Conservation (phyloP, 1,140 invertebrate genomes). For the Lysiphlebus fabarum region DNA sequence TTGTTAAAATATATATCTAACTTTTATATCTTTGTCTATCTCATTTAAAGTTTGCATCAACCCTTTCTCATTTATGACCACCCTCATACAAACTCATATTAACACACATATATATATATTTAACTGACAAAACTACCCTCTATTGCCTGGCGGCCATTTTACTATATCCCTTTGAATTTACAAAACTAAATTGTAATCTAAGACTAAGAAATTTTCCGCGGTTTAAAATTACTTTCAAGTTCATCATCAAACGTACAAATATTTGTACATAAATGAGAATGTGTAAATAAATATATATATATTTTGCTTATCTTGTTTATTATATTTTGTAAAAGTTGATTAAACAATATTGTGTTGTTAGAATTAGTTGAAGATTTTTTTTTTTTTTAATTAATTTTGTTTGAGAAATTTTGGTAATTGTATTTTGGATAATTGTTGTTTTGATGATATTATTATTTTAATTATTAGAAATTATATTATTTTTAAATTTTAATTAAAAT, state of each 20-base stretch:
- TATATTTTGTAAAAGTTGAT: too few relatives aligned
- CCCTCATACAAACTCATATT: constrained; percentile 38
- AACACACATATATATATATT: constrained; percentile 5
- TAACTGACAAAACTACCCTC: constrained; percentile 43
- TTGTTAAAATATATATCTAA: constrained; percentile 5
- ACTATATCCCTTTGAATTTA: constrained; percentile 44
- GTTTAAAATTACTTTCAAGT: constrained; percentile 36
- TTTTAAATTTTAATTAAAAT: too few relatives aligned
- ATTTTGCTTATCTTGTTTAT: too few relatives aligned
- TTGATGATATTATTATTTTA: too few relatives aligned
- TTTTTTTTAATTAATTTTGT: too few relatives aligned
- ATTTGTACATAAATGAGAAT: background rate
- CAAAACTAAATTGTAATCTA: constrained; percentile 53
- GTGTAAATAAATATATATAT: too few relatives aligned
- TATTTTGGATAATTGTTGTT: too few relatives aligned
- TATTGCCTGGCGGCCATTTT: constrained; percentile 53
- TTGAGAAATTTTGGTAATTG: too few relatives aligned
- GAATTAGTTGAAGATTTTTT: too few relatives aligned
- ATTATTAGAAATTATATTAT: too few relatives aligned
- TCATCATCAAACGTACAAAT: constrained; percentile 40
- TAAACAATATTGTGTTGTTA: too few relatives aligned
- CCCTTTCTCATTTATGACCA: constrained; percentile 37
- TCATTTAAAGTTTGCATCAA: constrained; percentile 34
- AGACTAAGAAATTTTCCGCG: constrained; percentile 42
- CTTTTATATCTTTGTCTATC: constrained; percentile 24